Conservation (phyloP, 2,797 vertebrate species). For the Forpus xanthops region DNA sequence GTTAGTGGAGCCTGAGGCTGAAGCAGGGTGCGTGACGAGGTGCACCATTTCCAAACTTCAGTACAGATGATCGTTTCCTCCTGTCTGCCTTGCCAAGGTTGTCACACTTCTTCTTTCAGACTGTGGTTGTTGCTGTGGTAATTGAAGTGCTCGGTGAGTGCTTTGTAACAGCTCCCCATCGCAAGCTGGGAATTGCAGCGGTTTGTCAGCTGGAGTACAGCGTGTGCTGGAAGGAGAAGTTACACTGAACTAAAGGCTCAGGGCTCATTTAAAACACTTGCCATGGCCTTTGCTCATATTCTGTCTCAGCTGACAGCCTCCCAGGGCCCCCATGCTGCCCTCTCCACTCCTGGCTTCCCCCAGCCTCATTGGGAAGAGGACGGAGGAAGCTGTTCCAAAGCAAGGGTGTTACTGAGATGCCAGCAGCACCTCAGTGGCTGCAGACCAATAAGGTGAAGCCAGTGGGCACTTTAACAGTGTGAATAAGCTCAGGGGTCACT, state of each 20-base stretch:
- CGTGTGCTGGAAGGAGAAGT: background rate
- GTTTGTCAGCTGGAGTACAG: slow-evolving; percentile 23
- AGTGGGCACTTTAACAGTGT: background rate
- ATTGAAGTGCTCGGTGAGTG: slow-evolving; percentile 21
- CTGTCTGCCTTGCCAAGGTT: slow-evolving; percentile 12
- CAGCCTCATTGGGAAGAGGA: background rate
- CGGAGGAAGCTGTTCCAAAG: background rate
- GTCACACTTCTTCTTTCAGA: slow-evolving; percentile 31
- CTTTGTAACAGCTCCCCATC: background rate
- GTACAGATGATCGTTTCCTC: slow-evolving; percentile 22
- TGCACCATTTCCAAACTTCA: background rate
- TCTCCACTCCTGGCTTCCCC: background rate
- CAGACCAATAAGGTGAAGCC: background rate
- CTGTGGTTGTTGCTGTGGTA: slow-evolving; percentile 5
- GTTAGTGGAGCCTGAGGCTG: background rate
- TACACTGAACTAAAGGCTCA: background rate
- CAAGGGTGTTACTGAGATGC: background rate
- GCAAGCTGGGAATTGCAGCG: background rate
- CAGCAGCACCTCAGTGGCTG: background rate
- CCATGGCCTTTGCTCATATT: background rate
- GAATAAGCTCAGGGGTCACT: background rate
- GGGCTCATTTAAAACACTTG: background rate
- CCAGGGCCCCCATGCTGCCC: rapidly evolving
- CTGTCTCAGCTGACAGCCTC: background rate
- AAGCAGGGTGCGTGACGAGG: slow-evolving; percentile 7